phyloP scores from a whole-genome alignment of 2,113 vertebrate genomes.

The Diphyllodes magnificus region DNA sequence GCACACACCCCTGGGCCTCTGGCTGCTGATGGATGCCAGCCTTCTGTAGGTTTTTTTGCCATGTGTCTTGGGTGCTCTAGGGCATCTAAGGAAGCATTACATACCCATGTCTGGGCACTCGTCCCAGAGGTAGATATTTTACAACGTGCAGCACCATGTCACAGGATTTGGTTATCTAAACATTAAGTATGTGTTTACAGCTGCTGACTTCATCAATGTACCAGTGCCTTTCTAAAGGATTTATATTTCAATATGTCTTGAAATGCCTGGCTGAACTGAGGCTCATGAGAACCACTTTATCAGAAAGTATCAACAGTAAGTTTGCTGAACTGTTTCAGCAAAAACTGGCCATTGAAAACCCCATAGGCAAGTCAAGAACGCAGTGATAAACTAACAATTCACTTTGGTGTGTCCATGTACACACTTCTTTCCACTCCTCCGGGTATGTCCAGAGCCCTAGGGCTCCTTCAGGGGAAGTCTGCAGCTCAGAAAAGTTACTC shows the following conservation, averaged over 20 bases:
- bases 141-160: rapidly evolving
- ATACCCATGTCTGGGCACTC: not conserved
- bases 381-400: not conserved
- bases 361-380: not conserved
- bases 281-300: not conserved
- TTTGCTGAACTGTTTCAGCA: not conserved
- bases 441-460: not conserved
- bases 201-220: not conserved
- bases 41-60: not conserved
- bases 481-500: not conserved
- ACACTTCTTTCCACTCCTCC: not conserved
- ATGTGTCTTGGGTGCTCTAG: not conserved
- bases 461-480: not conserved
- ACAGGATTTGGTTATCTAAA: not conserved
- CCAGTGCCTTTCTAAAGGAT: not conserved
- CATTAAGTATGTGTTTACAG: not conserved
- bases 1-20: not conserved
- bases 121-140: not conserved
- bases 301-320: not conserved
- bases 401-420: not conserved
- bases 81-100: not conserved
- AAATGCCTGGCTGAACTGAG: not conserved
- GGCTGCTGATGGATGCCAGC: not conserved
- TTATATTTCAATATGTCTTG: not conserved
- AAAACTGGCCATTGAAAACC: not conserved